These are phyloP conservation scores for Dicyrtoma fusca DNA, from an alignment of 2,888 invertebrate genomes.

Conservation along the genomic window DNA sequence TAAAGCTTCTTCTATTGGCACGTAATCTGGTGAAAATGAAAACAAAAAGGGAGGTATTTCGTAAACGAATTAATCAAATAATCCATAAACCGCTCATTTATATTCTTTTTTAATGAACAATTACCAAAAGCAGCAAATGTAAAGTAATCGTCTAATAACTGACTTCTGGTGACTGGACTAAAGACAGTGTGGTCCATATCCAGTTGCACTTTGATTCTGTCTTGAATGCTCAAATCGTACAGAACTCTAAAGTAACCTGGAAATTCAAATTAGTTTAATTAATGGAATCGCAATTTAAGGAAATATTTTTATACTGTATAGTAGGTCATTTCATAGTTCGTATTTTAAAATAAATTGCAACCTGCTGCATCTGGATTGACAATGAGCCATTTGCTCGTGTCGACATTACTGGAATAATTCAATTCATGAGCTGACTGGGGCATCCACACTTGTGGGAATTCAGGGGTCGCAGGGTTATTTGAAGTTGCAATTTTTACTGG, in stretches of 20 bases:
- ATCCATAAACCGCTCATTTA: not conserved
- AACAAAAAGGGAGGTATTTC: too few species aligned
- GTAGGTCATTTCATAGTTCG: too few species aligned
- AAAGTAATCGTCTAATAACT: constrained; percentile 29
- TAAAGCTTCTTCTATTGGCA: constrained; percentile 15
- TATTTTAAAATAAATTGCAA: not conserved
- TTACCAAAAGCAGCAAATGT: constrained; percentile 13
- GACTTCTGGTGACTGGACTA: constrained; percentile 25
- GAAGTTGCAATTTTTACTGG: constrained; percentile 11
- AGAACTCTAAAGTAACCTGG: constrained; percentile 23
- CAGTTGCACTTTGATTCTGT: constrained; percentile 14
- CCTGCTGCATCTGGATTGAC: constrained; percentile 29
- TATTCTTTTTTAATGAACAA: not conserved
- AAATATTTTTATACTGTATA: not conserved
- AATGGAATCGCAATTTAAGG: not conserved
- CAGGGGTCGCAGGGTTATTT: not conserved
- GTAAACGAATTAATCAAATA: too few species aligned
- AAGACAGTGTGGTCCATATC: constrained; percentile 20
- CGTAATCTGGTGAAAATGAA: constrained; percentile 9
- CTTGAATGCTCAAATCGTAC: constrained; percentile 2
- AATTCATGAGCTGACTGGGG: not conserved
- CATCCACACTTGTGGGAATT: constrained; percentile 6
- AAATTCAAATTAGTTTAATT: not conserved
- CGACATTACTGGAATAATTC: not conserved
- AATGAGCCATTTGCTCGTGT: constrained; percentile 26